phyloP scores from a whole-genome alignment of 2,797 vertebrate genomes.

The Enteromius viviparus region DNA sequence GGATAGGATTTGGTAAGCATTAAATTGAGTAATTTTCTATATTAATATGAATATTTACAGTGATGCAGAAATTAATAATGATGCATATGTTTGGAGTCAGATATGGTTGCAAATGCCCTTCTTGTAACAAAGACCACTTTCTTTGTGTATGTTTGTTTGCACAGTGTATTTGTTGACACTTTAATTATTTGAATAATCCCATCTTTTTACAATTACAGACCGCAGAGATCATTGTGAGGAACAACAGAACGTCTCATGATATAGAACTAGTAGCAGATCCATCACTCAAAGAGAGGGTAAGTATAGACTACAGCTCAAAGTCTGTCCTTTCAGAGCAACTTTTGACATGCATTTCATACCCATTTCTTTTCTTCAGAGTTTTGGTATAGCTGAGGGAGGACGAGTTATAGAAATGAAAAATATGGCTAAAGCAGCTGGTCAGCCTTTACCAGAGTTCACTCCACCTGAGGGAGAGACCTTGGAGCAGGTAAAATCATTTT shows the following conservation, averaged over 20 bases:
- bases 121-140: not conserved
- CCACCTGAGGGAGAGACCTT: constrained; percentile 87
- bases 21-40: not conserved
- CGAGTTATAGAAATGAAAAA: constrained; percentile 80
- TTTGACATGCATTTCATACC: not conserved
- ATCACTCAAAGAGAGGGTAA: constrained; percentile 88
- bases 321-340: not conserved
- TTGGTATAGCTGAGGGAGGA: constrained; percentile 85
- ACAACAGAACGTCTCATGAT: constrained; percentile 78
- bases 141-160: not conserved
- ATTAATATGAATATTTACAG: not conserved
- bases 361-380: constrained; percentile 77
- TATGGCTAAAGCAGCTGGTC: constrained; percentile 85
- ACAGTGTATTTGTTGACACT: not conserved
- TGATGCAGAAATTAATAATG: not conserved
- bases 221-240: constrained; percentile 80
- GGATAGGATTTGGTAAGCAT: not conserved
- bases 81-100: not conserved
- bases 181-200: not conserved
- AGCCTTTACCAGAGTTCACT: constrained; percentile 82
- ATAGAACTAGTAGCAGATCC: constrained; percentile 78
- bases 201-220: constrained; percentile 77
- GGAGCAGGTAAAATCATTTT: constrained; percentile 78
- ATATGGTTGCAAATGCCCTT: not conserved
- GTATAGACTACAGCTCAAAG: constrained; percentile 48